Conservation (phyloP, 2,888 invertebrate species). For the Lycophotia porphyrea region DNA sequence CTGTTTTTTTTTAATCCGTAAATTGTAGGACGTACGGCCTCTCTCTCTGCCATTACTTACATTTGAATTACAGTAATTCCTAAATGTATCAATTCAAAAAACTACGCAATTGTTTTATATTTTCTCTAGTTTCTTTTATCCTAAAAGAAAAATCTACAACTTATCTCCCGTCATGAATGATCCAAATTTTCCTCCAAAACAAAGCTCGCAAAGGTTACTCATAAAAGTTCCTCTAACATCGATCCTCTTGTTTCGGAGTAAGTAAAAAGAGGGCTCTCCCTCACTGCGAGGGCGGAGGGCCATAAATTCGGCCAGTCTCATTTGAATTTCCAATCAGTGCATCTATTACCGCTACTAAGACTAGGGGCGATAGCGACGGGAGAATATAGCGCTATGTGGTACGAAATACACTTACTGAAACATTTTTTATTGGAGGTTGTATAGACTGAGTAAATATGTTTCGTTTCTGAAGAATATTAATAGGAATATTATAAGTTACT, state of each 20-base stretch:
- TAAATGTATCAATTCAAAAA: neutral
- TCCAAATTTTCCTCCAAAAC: constrained; percentile 51
- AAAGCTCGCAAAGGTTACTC: constrained; percentile 55
- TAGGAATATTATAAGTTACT: too few relatives aligned
- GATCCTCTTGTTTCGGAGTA: constrained; percentile 66
- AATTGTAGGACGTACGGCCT: constrained; percentile 21
- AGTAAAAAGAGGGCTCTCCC: constrained; percentile 75
- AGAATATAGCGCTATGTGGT: constrained; percentile 43
- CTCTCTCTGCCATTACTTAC: neutral
- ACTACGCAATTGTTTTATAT: neutral
- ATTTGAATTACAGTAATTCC: constrained; percentile 4
- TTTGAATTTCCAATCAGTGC: constrained; percentile 89
- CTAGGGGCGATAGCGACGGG: constrained; percentile 64
- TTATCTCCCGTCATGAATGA: constrained; percentile 22
- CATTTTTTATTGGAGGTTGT: constrained; percentile 19
- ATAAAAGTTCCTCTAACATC: constrained; percentile 61
- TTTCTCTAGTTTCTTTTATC: neutral
- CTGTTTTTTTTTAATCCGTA: constrained; percentile 43
- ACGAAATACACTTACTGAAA: constrained; percentile 25
- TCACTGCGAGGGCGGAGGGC: constrained; percentile 74
- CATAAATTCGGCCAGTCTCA: constrained; percentile 87
- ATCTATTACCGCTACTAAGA: constrained; percentile 79
- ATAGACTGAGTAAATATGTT: neutral
- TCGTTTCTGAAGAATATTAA: too few relatives aligned
- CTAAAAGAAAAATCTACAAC: neutral